phyloP scores from a whole-genome alignment of 2,888 invertebrate genomes.

The Lacanobia wlatinum region DNA sequence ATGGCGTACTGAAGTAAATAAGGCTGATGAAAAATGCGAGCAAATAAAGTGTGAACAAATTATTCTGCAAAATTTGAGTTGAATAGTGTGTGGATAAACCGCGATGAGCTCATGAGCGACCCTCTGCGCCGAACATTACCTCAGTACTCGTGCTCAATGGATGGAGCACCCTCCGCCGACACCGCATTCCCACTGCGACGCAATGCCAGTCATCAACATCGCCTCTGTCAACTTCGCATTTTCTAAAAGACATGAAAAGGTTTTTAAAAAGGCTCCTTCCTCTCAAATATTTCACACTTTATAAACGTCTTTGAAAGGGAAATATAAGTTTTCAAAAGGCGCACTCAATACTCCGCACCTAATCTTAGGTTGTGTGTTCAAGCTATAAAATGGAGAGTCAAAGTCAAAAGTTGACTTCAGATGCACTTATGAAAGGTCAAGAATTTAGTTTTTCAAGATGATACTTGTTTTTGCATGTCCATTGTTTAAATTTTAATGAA shows the following conservation, averaged over 20 bases:
- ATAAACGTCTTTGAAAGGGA: slow-evolving; percentile 49
- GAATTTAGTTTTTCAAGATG: slow-evolving; percentile 52
- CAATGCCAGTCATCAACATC: slow-evolving; percentile 78
- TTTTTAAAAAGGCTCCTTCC: slow-evolving; percentile 68
- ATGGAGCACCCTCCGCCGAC: slow-evolving; percentile 73
- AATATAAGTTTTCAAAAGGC: slow-evolving; percentile 33
- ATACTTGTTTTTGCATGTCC: slow-evolving; percentile 71
- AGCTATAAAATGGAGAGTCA: slow-evolving; percentile 57
- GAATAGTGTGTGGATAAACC: slow-evolving; percentile 71
- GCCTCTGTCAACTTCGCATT: slow-evolving; percentile 71
- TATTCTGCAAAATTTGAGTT: slow-evolving; percentile 79
- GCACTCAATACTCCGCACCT: slow-evolving; percentile 28
- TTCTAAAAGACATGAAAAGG: slow-evolving; percentile 75
- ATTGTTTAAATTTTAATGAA: slow-evolving; percentile 84
- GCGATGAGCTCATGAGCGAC: slow-evolving; percentile 68
- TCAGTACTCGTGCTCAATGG: slow-evolving; percentile 71
- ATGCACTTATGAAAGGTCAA: slow-evolving; percentile 38
- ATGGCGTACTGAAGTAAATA: slow-evolving; percentile 22
- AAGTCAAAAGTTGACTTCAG: slow-evolving; percentile 23
- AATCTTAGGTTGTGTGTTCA: slow-evolving; percentile 44
- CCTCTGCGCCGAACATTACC: slow-evolving; percentile 72
- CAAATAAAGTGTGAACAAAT: slow-evolving; percentile 71
- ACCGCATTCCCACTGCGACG: slow-evolving; percentile 68
- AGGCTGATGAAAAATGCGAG: slow-evolving; percentile 60
- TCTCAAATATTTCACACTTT: slow-evolving; percentile 69